Conservation (phyloP, 2,888 invertebrate species). For the Chelonus formosanus region DNA sequence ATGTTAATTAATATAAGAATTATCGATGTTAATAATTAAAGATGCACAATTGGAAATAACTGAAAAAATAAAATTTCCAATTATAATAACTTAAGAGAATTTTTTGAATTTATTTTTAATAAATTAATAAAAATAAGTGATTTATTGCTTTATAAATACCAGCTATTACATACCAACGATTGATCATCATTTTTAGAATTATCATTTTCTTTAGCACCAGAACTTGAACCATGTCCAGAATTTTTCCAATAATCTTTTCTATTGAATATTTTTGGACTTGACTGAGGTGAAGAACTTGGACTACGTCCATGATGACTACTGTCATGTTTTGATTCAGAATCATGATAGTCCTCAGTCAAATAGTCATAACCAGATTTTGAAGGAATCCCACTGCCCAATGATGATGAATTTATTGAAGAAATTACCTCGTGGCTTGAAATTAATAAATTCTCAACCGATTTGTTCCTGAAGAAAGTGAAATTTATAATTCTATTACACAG, state of each 20-base stretch:
- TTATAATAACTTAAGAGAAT: too few species aligned
- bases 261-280: slow-evolving; percentile 61
- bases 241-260: slow-evolving; percentile 49
- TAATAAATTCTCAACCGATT: slow-evolving; percentile 73
- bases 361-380: slow-evolving; percentile 65
- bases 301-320: slow-evolving; percentile 65
- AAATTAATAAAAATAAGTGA: too few species aligned
- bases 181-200: slow-evolving; percentile 50
- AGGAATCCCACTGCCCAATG: slow-evolving; percentile 66
- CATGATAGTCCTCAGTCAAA: slow-evolving; percentile 63
- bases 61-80: too few species aligned
- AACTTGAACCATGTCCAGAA: slow-evolving; percentile 43
- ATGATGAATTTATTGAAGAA: slow-evolving; percentile 72
- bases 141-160: too few species aligned
- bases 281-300: slow-evolving; percentile 68
- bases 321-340: slow-evolving; percentile 51
- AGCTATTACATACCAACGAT: slow-evolving; percentile 42
- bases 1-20: too few species aligned
- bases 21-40: too few species aligned
- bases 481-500: slow-evolving; percentile 5
- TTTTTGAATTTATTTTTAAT: too few species aligned
- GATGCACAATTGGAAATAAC: too few species aligned
- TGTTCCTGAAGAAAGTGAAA: slow-evolving; percentile 67
- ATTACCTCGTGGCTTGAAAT: slow-evolving; percentile 75
- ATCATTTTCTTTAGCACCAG: slow-evolving; percentile 46